Percentiles rank a stretch among this genome's conserved stretches.
phyloP scores from a whole-genome alignment of 2,797 vertebrate species.

The Dendrocincla fuliginosa region DNA sequence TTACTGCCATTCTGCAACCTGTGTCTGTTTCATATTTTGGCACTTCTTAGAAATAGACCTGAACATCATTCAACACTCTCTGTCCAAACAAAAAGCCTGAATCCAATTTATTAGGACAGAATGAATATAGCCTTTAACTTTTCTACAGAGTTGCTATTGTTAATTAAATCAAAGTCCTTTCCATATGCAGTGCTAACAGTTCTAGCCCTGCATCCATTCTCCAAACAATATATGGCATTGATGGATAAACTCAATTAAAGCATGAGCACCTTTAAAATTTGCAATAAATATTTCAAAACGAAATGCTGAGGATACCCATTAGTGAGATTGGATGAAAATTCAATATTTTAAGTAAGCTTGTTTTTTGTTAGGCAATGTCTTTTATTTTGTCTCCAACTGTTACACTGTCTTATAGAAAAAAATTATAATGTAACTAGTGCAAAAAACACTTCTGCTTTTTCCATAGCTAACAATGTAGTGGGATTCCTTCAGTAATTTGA shows the following conservation, averaged over 20 bases:
- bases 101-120: conserved; percentile 39
- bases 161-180: conserved; percentile 75
- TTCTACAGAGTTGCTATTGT: conserved; percentile 53
- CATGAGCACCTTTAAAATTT: conserved; percentile 70
- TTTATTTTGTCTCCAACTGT: conserved; percentile 13
- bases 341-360: conserved; percentile 57
- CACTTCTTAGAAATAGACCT: background rate
- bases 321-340: conserved; percentile 55
- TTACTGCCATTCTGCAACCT: background rate
- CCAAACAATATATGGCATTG: conserved; percentile 72
- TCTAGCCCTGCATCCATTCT: conserved; percentile 58
- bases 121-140: conserved; percentile 59
- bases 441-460: background rate
- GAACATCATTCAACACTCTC: background rate
- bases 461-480: background rate
- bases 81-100: background rate
- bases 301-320: conserved; percentile 39
- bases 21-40: background rate
- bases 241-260: conserved; percentile 81
- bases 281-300: conserved; percentile 71
- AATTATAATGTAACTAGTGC: background rate
- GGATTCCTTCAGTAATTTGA: background rate
- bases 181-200: conserved; percentile 48
- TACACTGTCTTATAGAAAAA: background rate
- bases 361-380: background rate